Evolutionary conservation across 1,140 invertebrate genomes (phyloP).

Genomic region (Acyrthosiphon pisum): DNA sequence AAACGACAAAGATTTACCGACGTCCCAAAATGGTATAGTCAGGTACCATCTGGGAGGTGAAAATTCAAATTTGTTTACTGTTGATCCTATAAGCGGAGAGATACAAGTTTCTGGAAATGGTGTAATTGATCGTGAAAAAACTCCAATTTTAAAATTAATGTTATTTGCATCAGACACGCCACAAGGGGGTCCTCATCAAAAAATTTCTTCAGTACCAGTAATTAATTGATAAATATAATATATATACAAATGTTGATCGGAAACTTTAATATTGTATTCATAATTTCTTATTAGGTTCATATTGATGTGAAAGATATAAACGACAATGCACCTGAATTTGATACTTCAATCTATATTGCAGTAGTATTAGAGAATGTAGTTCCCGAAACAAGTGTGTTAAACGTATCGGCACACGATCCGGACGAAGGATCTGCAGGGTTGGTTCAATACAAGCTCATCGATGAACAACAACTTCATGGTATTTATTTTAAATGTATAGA

Average conservation of each 20-base stretch:
- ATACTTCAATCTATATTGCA: slow-evolving; percentile 63
- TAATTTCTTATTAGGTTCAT: slow-evolving; percentile 64
- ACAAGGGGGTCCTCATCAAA: slow-evolving; percentile 71
- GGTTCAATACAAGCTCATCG: slow-evolving; percentile 74
- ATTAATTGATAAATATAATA: slow-evolving; percentile 43
- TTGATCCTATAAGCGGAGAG: slow-evolving; percentile 73
- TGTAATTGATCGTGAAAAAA: slow-evolving; percentile 77
- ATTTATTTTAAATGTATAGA: not conserved
- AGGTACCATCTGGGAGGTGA: slow-evolving; percentile 75
- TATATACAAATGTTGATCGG: not conserved
- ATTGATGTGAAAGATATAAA: slow-evolving; percentile 83
- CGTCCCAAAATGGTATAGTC: slow-evolving; percentile 72
- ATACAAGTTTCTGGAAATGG: slow-evolving; percentile 73
- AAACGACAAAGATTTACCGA: slow-evolving; percentile 73
- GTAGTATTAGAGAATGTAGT: slow-evolving; percentile 79
- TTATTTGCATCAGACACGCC: slow-evolving; percentile 79
- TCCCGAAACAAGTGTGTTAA: slow-evolving; percentile 71
- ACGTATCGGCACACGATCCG: slow-evolving; percentile 81
- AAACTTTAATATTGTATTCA: not conserved
- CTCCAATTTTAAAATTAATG: slow-evolving; percentile 72
- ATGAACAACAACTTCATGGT: slow-evolving; percentile 65
- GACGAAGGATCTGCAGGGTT: slow-evolving; percentile 75
- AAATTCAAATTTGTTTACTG: slow-evolving; percentile 74
- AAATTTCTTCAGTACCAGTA: slow-evolving; percentile 66
- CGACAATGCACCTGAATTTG: slow-evolving; percentile 75